A percentile compares a stretch with the other conserved stretches of the same genome.
Evolutionary conservation across 2,113 vertebrate species (phyloP).

Genomic region (Elanus axillaris): DNA sequence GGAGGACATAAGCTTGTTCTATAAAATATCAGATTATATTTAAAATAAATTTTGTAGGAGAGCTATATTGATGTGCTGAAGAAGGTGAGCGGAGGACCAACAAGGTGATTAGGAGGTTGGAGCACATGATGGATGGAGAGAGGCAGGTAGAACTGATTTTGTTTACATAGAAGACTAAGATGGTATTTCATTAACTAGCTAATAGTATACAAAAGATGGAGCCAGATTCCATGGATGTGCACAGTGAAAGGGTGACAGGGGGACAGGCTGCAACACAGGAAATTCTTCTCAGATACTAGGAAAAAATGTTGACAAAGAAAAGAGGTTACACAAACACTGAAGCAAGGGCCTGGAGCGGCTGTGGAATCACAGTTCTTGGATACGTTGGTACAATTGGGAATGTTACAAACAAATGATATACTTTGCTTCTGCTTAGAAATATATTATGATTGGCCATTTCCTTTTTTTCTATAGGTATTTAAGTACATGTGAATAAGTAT

Average conservation of each 20-base stretch:
- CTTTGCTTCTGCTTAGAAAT: background rate
- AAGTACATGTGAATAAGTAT: background rate
- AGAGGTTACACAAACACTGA: background rate
- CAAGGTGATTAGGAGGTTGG: background rate
- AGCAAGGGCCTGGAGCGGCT: background rate
- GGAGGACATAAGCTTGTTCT: background rate
- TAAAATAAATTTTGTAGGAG: background rate
- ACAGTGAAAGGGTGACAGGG: background rate
- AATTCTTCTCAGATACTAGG: background rate
- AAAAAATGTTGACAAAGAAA: background rate
- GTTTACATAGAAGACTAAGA: background rate
- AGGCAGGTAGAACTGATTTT: background rate
- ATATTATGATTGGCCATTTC: background rate
- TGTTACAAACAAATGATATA: accelerated
- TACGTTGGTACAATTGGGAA: background rate
- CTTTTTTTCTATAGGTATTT: background rate
- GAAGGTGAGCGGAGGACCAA: background rate
- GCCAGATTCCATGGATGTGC: background rate
- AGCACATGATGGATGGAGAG: background rate
- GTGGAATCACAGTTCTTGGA: background rate
- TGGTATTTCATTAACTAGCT: background rate
- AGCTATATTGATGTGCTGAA: background rate
- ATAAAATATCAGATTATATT: background rate
- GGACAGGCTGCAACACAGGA: background rate
- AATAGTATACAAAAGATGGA: background rate